Conservation (phyloP, 2,888 invertebrate species). For the Eristalis intricaria region DNA sequence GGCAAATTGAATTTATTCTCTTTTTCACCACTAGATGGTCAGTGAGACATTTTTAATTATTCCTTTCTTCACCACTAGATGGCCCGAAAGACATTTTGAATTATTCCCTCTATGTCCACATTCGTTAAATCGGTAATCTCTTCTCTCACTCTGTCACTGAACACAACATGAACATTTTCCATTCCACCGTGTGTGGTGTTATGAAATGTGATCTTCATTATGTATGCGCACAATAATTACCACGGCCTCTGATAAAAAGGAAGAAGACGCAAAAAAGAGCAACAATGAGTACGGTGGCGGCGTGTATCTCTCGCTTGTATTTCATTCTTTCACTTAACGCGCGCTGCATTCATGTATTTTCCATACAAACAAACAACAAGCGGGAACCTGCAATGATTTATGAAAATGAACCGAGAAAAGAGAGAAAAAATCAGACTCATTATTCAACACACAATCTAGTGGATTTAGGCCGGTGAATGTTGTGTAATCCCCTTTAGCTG, state of each 20-base stretch:
- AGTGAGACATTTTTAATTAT: background rate
- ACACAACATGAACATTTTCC: background rate
- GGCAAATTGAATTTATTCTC: background rate
- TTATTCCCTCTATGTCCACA: background rate
- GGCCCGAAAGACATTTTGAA: background rate
- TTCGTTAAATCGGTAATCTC: background rate
- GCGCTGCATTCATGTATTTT: background rate
- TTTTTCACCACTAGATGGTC: background rate
- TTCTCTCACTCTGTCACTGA: background rate
- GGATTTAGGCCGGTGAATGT: background rate
- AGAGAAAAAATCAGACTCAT: background rate
- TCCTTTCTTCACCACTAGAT: background rate
- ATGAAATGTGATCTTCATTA: conserved; percentile 31
- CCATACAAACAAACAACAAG: background rate
- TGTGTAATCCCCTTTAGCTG: conserved; percentile 1
- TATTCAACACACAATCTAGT: conserved; percentile 13
- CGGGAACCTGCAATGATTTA: conserved; percentile 9
- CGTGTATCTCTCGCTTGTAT: background rate
- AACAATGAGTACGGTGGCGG: background rate
- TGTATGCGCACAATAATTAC: conserved; percentile 28
- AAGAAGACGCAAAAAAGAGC: background rate
- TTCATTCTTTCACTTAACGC: background rate
- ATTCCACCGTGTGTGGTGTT: background rate
- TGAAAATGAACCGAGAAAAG: conserved; percentile 6
- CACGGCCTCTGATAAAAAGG: background rate